Evolutionary conservation across 2,113 vertebrate genomes (phyloP).

Genomic region (Protomyctophum bolini): DNA sequence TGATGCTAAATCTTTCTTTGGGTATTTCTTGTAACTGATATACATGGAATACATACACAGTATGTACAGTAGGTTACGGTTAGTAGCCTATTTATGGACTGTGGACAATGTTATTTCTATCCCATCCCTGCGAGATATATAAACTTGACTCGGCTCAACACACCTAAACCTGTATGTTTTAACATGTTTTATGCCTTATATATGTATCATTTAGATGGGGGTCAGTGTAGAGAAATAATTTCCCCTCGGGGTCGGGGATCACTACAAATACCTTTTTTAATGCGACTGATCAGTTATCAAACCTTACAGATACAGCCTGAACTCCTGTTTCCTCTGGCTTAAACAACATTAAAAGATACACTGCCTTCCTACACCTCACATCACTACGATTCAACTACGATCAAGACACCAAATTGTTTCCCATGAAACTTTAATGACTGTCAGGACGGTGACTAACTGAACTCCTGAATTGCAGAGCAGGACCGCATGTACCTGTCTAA

Average conservation of each 20-base stretch:
- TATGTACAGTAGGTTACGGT: slow-evolving; percentile 24
- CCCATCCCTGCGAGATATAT: not conserved
- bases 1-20: slow-evolving; percentile 5
- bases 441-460: slow-evolving; percentile 70
- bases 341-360: slow-evolving; percentile 50
- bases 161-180: too few species aligned
- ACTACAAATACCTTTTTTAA: too few species aligned
- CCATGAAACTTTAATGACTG: slow-evolving; percentile 79
- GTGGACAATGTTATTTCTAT: slow-evolving; percentile 5
- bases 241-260: too few species aligned
- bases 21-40: slow-evolving; percentile 16
- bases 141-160: not conserved
- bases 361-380: slow-evolving; percentile 58
- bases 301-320: slow-evolving; percentile 8
- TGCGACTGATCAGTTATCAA: too few species aligned
- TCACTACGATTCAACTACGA: slow-evolving; percentile 68
- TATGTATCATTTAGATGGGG: not conserved
- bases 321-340: not conserved
- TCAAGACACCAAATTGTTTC: slow-evolving; percentile 65
- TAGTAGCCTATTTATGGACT: not conserved
- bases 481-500: too few species aligned
- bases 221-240: not conserved
- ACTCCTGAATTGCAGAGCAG: slow-evolving; percentile 72
- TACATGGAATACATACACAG: not conserved
- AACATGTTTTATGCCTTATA: not conserved